Base-by-base conservation (phyloP, 1,140 invertebrate species). In the Temnothorax curvispinosus region DNA sequence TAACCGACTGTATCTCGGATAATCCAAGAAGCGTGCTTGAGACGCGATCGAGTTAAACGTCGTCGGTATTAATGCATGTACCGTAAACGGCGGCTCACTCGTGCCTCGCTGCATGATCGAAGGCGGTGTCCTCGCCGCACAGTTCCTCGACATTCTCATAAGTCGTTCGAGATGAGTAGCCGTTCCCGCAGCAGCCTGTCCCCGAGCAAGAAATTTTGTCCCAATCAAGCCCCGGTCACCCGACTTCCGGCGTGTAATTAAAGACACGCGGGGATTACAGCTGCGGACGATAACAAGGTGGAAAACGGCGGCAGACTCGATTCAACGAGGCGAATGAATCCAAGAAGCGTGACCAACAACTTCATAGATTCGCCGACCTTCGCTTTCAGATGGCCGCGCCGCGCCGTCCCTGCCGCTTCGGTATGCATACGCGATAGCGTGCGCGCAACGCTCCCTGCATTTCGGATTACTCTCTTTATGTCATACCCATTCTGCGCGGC, bases 311-410 rank as follows among this genome's bases (percentile, higher is more conserved):
- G 3, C 52, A 50, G 75, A 18, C 58, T 74, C 52, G 88, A 87
- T 69, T 84, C 89, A 91, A 90, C 91, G 92, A 93, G 92, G 88
- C 87, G 89, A 88, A 91, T 90, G 89, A 92, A 91, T 93, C 90
- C 87, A 88, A 91, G 90, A 91, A 93, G 91, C 93, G 93, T 94
- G 92, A 94, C 92, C 93, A 94, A 94, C 92, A 91, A 93, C 94
- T 94, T 93, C 90, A 94, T 93, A 93, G 92, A 92, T 92, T 91
- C 85, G 88, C 76, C 81, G 82, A 78, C 58, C 38, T 85, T 90
- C 62, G 64, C 77, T 88, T 90, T 90, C 85, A 67, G 81, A 52
- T 56, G 72, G 56, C 7, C 56, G 56, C 50, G 47, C 9, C 41
- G 74, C 52, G 27, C 4, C 81, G 72, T 3, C 52, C n/a, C 9